A percentile compares a stretch with the other conserved stretches of the same genome.
phyloP scores from a whole-genome alignment of 1,140 invertebrate species.

The Contarinia nasturtii region DNA sequence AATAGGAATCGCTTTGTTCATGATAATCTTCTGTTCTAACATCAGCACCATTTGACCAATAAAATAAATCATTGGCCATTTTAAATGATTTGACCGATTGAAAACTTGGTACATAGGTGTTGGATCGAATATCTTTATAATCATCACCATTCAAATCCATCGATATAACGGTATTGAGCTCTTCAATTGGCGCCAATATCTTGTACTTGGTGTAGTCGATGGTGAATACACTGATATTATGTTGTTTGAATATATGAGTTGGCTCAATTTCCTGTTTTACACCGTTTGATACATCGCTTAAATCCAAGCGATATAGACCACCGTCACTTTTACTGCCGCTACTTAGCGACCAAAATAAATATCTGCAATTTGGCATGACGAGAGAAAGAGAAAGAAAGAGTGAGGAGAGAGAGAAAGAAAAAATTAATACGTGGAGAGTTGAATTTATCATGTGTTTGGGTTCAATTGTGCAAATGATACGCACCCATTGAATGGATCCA shows the following conservation, averaged over 20 bases:
- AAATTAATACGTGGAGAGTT: too few species aligned
- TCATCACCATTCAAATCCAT: constrained; percentile 59
- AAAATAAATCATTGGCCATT: constrained; percentile 53
- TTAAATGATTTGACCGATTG: constrained; percentile 55
- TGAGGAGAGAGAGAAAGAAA: not conserved
- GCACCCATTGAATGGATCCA: constrained; percentile 83
- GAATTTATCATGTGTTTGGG: not conserved
- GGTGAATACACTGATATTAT: constrained; percentile 47
- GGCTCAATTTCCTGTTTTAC: constrained; percentile 32
- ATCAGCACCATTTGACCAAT: constrained; percentile 60
- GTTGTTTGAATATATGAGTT: constrained; percentile 33
- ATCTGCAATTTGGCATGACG: constrained; percentile 27
- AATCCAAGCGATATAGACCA: constrained; percentile 59
- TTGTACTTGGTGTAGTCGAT: constrained; percentile 61
- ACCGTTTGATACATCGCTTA: constrained; percentile 49
- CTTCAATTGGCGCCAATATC: constrained; percentile 50
- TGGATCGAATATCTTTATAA: constrained; percentile 45
- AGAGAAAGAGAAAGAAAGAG: constrained; percentile 1
- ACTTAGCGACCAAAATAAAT: constrained; percentile 58
- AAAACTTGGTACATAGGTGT: constrained; percentile 57
- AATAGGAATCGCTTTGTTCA: constrained; percentile 40
- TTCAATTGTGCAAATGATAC: constrained; percentile 6
- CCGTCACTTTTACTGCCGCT: constrained; percentile 21
- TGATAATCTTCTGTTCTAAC: constrained; percentile 56
- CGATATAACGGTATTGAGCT: constrained; percentile 54